Percentiles rank a stretch among this genome's conserved stretches.
phyloP scores from a whole-genome alignment of 1,140 invertebrate species.

The Orchestia grillus region DNA sequence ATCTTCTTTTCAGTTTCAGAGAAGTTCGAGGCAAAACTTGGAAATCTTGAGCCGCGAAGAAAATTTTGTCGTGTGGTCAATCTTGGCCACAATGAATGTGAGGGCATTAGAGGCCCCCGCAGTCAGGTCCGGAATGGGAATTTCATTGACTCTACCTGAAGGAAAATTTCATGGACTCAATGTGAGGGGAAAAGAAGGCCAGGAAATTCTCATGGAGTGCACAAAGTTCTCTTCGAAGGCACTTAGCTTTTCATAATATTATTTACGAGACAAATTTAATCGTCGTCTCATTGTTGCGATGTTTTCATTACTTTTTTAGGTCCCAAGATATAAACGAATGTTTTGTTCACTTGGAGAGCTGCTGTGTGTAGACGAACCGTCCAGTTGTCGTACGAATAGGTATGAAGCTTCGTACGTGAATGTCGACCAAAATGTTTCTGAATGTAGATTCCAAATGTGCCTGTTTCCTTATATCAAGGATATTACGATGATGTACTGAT shows the following conservation, averaged over 20 bases:
- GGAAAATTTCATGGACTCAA: neutral
- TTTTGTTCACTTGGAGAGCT: neutral
- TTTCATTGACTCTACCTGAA: neutral
- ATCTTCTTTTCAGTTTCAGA: neutral
- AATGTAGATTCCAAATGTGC: too few species aligned
- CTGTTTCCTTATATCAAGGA: too few species aligned
- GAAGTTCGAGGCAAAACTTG: neutral
- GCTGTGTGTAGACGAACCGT: neutral
- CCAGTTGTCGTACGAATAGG: neutral
- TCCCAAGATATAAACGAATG: neutral
- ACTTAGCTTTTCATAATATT: neutral
- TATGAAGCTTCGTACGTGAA: neutral
- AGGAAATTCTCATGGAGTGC: neutral
- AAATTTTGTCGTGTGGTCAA: neutral
- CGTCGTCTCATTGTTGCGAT: neutral
- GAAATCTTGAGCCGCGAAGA: neutral
- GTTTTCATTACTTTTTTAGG: neutral
- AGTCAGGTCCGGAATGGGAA: neutral
- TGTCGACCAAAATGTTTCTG: too few species aligned
- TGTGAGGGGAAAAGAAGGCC: too few species aligned
- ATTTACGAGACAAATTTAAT: neutral
- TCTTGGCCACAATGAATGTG: neutral
- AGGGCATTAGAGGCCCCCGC: neutral
- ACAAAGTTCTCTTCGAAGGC: neutral
- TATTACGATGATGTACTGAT: too few species aligned